Base-by-base conservation (phyloP, 2,797 vertebrate species). In the Rachycentron canadum region DNA sequence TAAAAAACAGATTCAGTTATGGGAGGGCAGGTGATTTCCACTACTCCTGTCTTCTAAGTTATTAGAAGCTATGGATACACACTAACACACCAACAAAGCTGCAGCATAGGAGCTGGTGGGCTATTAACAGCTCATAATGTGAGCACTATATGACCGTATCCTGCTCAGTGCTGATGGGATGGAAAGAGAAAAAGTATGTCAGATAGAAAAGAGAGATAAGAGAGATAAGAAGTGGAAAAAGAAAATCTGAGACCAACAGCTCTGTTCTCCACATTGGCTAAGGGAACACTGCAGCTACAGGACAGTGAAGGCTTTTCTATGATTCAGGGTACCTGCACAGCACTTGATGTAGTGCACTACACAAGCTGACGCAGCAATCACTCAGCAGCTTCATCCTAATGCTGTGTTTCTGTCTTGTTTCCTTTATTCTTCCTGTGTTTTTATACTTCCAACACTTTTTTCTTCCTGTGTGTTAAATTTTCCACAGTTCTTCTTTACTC, bases 51-150 rank as follows among this genome's bases (percentile, higher is more conserved):
- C 47, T 19, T 64, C 23, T 41, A 13, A 34, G 50, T 70, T 73
- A 79, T 76, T 74, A 71, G 75, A 77, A 63, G 62, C 58, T 28
- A 26, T 16, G 41, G 32, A 56, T 57, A 30, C 43, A 62, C 23
- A 38, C 56, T 7, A 47, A 73, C n/a, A 59, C 65, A 63, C 53
- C 41, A 61, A 56, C 50, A 62, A 57, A 81, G 30, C 63, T 75
- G 34, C 74, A 41, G 47, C 21, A 25, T 7, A 52, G 66, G 62
- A 71, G 76, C 66, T 73, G 75, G 75, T 79, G 75, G 79, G 63
- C 77, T 56, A 78, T 77, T 81, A 86, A 36, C 74, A 73, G 61
- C 69, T 50, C 34, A 49, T 71, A 63, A 82, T 64, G 32, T 60
- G 36, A 45, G 70, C 65, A 61, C 47, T 30, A 57, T 36, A 26